Evolutionary conservation across 2,888 invertebrate genomes (phyloP), one percentile per base, ranked within the genome.

Genomic region (Heteromurus nitidus): DNA sequence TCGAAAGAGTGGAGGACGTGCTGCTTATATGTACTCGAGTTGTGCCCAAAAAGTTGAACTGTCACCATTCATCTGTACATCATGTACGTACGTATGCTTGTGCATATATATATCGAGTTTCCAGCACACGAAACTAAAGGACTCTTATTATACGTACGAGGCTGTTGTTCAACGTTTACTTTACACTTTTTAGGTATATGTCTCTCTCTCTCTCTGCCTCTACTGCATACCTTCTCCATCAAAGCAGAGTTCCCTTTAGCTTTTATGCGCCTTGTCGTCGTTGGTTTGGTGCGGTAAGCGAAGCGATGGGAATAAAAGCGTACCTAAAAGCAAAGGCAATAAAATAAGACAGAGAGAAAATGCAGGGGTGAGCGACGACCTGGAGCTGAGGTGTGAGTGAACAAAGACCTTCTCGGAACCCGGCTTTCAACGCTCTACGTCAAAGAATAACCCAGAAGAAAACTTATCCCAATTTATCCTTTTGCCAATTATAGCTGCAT

Each of bases 11-110:
- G 0, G 44, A 1, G 42, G 67, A 67, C 47, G 44, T 67, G 67
- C 53, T 72, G 36, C 53, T 9, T 36, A 36, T 36, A 36, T 36
- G 36, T 36, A 36, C 7, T n/a, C n/a, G n/a, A n/a, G n/a, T n/a
- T 50, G 62, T 62, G 64, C 74, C 55, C 53, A 74, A 74, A 74
- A 74, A 74, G 74, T 74, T 65, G 55, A 74, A 74, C 74, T 74
- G 74, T 74, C 74, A 74, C 74, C 65, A 74, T 74, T 74, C 74
- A 74, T 67, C 65, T 67, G 58, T 64, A 31, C 53, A 64, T 65
- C 31, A 62, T 73, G 62, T 76, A 74, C 22, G 53, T 20, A 53
- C 20, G 3, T 3, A 53, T 20, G 53, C 36, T 20, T 53, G 18
- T 53, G 11, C 11, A 62, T 62, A 62, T 31, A 62, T 62, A 58